phyloP scores from a whole-genome alignment of 2,797 vertebrate species.

The Gouania willdenowi region DNA sequence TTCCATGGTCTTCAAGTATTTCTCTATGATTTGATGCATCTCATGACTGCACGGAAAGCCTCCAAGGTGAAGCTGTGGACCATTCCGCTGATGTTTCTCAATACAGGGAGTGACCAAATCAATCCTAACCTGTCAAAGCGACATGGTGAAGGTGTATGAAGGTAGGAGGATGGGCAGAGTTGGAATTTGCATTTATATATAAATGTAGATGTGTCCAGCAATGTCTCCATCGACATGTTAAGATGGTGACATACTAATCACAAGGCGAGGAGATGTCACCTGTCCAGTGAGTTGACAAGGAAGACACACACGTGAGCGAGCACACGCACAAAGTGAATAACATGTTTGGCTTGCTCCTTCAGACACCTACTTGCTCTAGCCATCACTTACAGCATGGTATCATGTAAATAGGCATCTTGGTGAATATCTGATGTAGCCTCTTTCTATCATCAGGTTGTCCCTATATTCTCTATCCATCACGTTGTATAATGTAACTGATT shows the following conservation, averaged over 20 bases:
- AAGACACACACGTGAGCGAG: neutral
- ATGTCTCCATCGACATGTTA: slow-evolving; percentile 65
- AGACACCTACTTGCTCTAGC: slow-evolving; percentile 66
- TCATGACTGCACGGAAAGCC: slow-evolving; percentile 50
- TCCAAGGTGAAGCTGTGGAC: slow-evolving; percentile 38
- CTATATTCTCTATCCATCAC: too few species aligned
- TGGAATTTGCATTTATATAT: slow-evolving; percentile 75
- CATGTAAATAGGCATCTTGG: slow-evolving; percentile 70
- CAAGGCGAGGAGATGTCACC: slow-evolving; percentile 70
- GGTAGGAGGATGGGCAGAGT: slow-evolving; percentile 11
- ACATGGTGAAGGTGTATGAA: slow-evolving; percentile 30
- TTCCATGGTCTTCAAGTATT: neutral
- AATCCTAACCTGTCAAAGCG: slow-evolving; percentile 70
- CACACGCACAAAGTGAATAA: neutral
- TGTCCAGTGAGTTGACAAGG: slow-evolving; percentile 67
- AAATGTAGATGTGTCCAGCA: slow-evolving; percentile 66
- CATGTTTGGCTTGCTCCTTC: slow-evolving; percentile 36
- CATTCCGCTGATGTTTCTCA: slow-evolving; percentile 29
- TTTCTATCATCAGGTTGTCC: slow-evolving; percentile 5
- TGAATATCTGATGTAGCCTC: slow-evolving; percentile 45
- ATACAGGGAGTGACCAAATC: slow-evolving; percentile 60
- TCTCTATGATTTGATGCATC: slow-evolving; percentile 30
- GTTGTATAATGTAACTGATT: too few species aligned
- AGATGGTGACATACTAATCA: slow-evolving; percentile 80
- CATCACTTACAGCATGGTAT: slow-evolving; percentile 75